These are phyloP conservation scores for Aegotheles bennettii DNA, from an alignment of 2,113 vertebrate species.

Conservation along the genomic window DNA sequence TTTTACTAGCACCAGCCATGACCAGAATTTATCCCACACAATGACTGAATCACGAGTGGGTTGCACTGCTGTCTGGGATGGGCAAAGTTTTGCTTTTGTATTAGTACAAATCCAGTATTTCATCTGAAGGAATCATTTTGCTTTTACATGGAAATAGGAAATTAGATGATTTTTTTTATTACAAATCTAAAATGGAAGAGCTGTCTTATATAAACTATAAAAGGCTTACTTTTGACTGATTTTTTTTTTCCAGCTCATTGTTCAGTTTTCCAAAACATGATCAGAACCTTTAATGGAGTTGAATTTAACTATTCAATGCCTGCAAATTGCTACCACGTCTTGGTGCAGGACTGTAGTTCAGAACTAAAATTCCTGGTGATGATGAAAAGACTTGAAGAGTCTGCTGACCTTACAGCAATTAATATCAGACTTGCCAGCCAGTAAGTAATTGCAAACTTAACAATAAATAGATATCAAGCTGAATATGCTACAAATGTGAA, in stretches of 20 bases:
- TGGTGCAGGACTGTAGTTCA: constrained; percentile 78
- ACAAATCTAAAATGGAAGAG: background rate
- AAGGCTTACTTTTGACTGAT: background rate
- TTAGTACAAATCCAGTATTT: background rate
- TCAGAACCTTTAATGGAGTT: constrained; percentile 77
- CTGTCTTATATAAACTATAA: background rate
- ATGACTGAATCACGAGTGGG: rapidly evolving
- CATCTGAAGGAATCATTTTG: background rate
- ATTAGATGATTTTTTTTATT: background rate
- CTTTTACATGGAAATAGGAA: background rate
- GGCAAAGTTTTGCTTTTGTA: background rate
- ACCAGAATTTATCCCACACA: background rate
- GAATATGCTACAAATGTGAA: background rate
- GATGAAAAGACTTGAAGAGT: constrained; percentile 66
- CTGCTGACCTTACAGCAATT: constrained; percentile 56
- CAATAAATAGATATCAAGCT: background rate
- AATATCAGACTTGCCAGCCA: constrained; percentile 71
- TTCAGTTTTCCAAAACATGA: background rate
- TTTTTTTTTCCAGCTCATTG: constrained; percentile 43
- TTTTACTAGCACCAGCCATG: background rate
- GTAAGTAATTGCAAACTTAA: constrained; percentile 64
- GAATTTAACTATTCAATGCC: constrained; percentile 71
- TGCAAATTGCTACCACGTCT: constrained; percentile 76
- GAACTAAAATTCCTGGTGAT: constrained; percentile 81
- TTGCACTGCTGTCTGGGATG: background rate